Evolutionary conservation across 2,888 invertebrate genomes (phyloP).

Genomic region (Noctua fimbriata): DNA sequence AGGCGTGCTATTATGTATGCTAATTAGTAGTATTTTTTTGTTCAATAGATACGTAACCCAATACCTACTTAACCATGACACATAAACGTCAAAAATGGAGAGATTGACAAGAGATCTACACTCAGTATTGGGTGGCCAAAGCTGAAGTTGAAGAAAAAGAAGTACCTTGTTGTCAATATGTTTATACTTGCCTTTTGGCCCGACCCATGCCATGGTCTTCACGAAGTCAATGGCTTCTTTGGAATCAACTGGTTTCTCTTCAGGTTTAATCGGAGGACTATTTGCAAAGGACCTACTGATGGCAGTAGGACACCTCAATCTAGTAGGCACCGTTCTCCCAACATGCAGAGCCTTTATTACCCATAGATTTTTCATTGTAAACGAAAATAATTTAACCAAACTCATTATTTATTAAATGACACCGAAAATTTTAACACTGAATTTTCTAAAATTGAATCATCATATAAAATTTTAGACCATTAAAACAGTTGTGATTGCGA

Average conservation of each 20-base stretch:
- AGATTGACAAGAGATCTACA: background rate
- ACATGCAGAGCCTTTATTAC: background rate
- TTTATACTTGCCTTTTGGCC: slow-evolving; percentile 1
- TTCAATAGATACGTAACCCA: too few relatives aligned
- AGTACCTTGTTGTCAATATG: background rate
- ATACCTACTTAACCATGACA: background rate
- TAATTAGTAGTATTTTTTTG: background rate
- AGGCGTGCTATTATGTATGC: background rate
- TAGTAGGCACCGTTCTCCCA: background rate
- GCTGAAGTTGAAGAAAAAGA: background rate
- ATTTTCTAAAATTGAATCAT: background rate
- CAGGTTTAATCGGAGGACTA: background rate
- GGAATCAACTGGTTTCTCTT: background rate
- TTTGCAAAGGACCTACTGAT: background rate
- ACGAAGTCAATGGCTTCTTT: background rate
- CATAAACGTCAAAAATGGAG: background rate
- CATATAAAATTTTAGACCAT: slow-evolving; percentile 1
- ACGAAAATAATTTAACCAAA: too few relatives aligned
- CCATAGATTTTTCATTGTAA: slow-evolving; percentile 25
- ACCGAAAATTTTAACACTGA: background rate
- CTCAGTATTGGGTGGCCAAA: background rate
- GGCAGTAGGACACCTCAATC: background rate
- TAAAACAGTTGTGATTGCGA: slow-evolving; percentile 3
- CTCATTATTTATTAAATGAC: slow-evolving; percentile 10
- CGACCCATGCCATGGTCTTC: background rate